These are phyloP conservation scores for Gobionotothen gibberifrons DNA, from an alignment of 2,797 vertebrate genomes.

Conservation along the genomic window DNA sequence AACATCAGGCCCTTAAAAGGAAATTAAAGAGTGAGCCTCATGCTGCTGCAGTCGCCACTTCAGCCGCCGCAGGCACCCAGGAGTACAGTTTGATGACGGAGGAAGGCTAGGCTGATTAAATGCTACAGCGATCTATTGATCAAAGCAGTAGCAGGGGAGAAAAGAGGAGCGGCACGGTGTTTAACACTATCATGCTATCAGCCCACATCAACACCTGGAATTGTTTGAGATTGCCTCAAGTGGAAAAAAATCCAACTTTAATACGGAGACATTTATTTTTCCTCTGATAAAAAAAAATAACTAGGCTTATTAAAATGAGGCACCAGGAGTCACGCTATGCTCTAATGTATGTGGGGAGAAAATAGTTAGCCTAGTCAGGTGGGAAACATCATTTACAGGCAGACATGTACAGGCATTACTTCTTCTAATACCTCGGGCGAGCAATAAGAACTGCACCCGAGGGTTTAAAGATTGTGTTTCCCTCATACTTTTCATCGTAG, in stretches of 20 bases:
- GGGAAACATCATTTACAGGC: conserved; percentile 57
- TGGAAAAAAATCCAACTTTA: conserved; percentile 38
- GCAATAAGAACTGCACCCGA: conserved; percentile 60
- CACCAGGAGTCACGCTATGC: conserved; percentile 27
- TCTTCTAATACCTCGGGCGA: conserved; percentile 65
- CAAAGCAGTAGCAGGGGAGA: conserved; percentile 47
- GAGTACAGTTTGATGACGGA: conserved; percentile 67
- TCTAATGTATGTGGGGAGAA: conserved; percentile 49
- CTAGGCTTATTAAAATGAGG: conserved; percentile 46
- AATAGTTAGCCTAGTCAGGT: conserved; percentile 55
- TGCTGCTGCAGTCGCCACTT: conserved; percentile 50
- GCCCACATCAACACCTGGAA: conserved; percentile 51
- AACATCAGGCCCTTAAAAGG: conserved; percentile 65
- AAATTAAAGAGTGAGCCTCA: conserved; percentile 73
- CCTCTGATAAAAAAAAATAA: neutral
- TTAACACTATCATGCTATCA: conserved; percentile 56
- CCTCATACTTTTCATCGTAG: conserved; percentile 70
- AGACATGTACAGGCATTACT: conserved; percentile 71
- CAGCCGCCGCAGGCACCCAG: conserved; percentile 48
- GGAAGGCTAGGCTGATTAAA: conserved; percentile 75
- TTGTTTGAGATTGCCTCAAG: conserved; percentile 38
- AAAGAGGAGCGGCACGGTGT: conserved; percentile 50
- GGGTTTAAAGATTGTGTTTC: conserved; percentile 60
- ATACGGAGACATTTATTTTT: conserved; percentile 1
- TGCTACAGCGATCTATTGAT: conserved; percentile 78